Conservation (phyloP, 2,113 vertebrate species). For the Ammodytes dubius region DNA sequence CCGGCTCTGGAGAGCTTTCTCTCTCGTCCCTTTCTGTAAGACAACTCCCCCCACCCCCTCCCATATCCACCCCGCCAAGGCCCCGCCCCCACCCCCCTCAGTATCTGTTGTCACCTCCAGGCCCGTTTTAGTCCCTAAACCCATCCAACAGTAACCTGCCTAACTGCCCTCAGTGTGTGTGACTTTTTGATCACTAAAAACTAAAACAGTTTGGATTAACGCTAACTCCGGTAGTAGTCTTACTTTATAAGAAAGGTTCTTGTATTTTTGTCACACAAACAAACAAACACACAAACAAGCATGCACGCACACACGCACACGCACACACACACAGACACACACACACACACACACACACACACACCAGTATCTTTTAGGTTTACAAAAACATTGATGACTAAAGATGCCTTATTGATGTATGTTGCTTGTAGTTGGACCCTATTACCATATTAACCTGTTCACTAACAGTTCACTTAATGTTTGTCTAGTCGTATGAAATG, state of each 20-base stretch:
- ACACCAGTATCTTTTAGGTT: too few species aligned
- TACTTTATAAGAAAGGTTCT: neutral
- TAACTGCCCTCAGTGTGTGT: constrained; percentile 53
- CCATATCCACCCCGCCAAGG: too few species aligned
- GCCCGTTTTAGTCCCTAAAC: constrained; percentile 48
- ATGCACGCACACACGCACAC: too few species aligned
- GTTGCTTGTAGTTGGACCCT: neutral
- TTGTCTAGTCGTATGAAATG: constrained; percentile 12
- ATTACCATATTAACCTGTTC: neutral
- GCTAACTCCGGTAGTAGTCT: neutral
- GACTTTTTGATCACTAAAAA: constrained; percentile 41
- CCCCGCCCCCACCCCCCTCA: neutral
- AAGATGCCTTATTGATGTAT: too few species aligned
- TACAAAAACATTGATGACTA: too few species aligned
- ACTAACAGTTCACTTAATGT: constrained; percentile 54
- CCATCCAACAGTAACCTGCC: constrained; percentile 39
- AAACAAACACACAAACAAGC: too few species aligned
- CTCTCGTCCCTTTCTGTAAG: constrained; percentile 80
- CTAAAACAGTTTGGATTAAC: constrained; percentile 41
- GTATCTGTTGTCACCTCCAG: constrained; percentile 50
- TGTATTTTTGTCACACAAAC: neutral
- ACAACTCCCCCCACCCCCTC: constrained; percentile 28
- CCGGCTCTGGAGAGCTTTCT: constrained; percentile 85
- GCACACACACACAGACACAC: neutral
- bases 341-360: neutral